Evolutionary conservation across 2,888 invertebrate species (phyloP).

Genomic region (Euzetes globulus): DNA sequence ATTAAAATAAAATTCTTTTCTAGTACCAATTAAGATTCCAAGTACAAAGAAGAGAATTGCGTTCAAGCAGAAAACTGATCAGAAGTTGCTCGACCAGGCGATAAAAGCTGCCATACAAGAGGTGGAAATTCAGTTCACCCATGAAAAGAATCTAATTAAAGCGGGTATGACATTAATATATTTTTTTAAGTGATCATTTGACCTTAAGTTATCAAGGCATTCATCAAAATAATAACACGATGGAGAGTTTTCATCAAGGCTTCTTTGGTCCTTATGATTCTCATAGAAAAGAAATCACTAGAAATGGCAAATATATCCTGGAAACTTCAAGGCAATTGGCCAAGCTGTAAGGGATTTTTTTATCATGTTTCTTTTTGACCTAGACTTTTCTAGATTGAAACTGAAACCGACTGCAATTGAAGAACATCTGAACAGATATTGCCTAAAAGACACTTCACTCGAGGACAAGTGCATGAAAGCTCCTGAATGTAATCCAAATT

Average conservation of each 20-base stretch:
- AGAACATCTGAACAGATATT: not conserved
- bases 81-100: no score
- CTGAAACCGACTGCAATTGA: not conserved
- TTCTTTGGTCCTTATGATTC: conserved; percentile 38
- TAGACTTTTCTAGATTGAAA: not conserved
- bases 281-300: conserved; percentile 29
- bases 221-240: conserved; percentile 34
- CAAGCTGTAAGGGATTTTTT: not conserved
- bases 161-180: not conserved
- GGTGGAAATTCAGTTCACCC: no score
- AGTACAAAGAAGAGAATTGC: no score
- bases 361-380: not conserved
- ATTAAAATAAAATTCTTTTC: not conserved
- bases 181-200: not conserved
- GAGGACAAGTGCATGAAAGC: conserved; percentile 49
- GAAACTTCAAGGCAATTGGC: conserved; percentile 37
- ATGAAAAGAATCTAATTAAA: not conserved
- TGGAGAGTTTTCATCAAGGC: conserved; percentile 38
- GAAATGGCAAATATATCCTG: conserved; percentile 38
- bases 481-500: conserved; percentile 47
- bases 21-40: no score
- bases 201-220: conserved; percentile 26
- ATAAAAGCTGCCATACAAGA: no score
- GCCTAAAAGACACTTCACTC: conserved; percentile 37
- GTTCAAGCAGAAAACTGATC: no score